Evolutionary conservation across 2,888 invertebrate genomes (phyloP).

Genomic region (Tetragnatha montana): DNA sequence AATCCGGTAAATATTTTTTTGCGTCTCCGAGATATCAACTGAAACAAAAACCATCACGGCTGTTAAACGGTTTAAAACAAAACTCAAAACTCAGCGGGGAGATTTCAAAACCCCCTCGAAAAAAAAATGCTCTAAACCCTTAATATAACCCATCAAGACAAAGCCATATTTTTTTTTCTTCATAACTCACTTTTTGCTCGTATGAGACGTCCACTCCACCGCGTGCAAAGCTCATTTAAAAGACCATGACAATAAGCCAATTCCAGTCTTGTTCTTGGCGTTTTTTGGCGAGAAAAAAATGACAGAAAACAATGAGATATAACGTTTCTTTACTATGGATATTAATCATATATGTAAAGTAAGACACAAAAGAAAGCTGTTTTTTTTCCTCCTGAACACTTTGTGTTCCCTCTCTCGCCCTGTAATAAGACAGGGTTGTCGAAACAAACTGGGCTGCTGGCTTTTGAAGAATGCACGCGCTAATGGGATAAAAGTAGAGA

Average conservation of each 20-base stretch:
- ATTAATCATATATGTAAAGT: conserved; percentile 65
- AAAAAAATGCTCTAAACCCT: conserved; percentile 31
- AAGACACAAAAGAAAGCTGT: conserved; percentile 42
- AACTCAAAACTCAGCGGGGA: conserved; percentile 12
- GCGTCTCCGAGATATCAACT: conserved; percentile 6
- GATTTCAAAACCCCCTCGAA: background rate
- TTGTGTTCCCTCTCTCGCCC: background rate
- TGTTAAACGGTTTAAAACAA: conserved; percentile 51
- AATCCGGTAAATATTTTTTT: conserved; percentile 22
- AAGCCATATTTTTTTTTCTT: conserved; percentile 37
- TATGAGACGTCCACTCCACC: conserved; percentile 27
- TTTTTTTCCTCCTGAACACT: conserved; percentile 1
- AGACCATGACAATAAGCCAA: conserved; percentile 63
- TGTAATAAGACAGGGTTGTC: conserved; percentile 21
- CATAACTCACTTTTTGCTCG: conserved; percentile 39
- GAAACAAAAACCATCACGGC: conserved; percentile 13
- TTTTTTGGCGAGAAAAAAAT: conserved; percentile 53
- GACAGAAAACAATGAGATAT: conserved; percentile 63
- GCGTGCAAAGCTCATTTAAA: conserved; percentile 59
- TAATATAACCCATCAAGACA: conserved; percentile 46
- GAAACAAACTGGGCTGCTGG: conserved; percentile 19
- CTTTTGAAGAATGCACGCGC: conserved; percentile 27
- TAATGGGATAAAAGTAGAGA: conserved; percentile 44
- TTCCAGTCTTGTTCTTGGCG: conserved; percentile 30
- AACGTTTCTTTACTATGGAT: conserved; percentile 46